phyloP scores from a whole-genome alignment of 2,888 invertebrate genomes.

The Bimastos eiseni region DNA sequence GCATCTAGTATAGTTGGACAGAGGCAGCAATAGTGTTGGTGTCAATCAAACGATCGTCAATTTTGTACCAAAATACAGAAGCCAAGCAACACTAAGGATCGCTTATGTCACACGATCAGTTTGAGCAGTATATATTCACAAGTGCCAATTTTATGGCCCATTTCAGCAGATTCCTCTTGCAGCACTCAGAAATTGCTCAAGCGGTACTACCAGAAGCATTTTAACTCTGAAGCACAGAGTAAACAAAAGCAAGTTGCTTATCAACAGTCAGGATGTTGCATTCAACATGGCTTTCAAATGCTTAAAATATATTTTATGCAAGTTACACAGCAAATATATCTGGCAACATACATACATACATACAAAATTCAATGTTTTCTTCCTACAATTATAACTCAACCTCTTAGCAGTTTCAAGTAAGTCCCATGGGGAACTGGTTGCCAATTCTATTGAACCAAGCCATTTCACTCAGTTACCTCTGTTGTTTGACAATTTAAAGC shows the following conservation, averaged over 20 bases:
- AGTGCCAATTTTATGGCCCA: neutral
- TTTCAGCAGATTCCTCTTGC: neutral
- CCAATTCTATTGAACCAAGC: neutral
- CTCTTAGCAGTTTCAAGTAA: neutral
- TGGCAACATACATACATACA: neutral
- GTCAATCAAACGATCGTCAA: neutral
- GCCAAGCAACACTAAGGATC: neutral
- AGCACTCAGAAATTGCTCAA: neutral
- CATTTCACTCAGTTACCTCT: neutral
- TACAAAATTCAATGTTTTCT: neutral
- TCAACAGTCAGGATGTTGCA: neutral
- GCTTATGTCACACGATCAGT: neutral
- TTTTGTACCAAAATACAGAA: neutral
- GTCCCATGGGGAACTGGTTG: neutral
- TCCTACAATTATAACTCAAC: neutral
- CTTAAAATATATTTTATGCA: neutral
- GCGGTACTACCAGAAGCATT: neutral
- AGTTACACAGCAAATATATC: neutral
- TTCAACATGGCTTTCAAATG: neutral
- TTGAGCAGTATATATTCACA: neutral
- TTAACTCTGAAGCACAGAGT: neutral
- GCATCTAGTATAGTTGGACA: neutral
- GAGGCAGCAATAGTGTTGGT: neutral
- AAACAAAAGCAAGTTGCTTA: constrained; percentile 2
- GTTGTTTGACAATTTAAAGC: neutral